Evolutionary conservation across 2,113 vertebrate genomes (phyloP).

Genomic region (Ictalurus punctatus): DNA sequence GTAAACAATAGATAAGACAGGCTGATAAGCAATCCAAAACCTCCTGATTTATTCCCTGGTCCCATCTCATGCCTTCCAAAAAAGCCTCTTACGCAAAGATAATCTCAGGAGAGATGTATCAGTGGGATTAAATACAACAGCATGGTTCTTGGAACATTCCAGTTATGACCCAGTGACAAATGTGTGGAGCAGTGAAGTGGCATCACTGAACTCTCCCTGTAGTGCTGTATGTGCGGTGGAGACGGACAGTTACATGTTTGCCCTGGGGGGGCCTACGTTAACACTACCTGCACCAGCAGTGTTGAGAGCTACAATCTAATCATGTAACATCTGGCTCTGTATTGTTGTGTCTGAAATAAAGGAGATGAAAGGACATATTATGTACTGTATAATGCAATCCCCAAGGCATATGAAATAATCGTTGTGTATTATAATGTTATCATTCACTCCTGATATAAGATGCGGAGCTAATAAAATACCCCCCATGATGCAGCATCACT

Average conservation of each 20-base stretch:
- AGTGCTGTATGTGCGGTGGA: conserved; percentile 63
- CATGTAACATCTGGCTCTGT: conserved; percentile 20
- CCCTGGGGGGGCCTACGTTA: conserved; percentile 64
- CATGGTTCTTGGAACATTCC: not conserved
- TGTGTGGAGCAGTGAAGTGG: conserved; percentile 69
- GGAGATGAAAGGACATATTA: not conserved
- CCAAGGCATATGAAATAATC: not conserved
- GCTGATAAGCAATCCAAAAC: not conserved
- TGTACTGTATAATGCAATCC: not conserved
- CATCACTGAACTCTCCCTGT: conserved; percentile 65
- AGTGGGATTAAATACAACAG: not conserved
- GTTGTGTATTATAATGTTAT: not conserved
- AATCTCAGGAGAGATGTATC: not conserved
- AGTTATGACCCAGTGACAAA: conserved; percentile 65
- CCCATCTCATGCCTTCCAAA: not conserved
- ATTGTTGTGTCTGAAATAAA: not conserved
- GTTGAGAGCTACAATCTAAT: conserved; percentile 63
- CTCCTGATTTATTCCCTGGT: not conserved
- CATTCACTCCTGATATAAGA: too few species aligned
- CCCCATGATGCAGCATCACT: too few species aligned
- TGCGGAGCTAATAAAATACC: too few species aligned
- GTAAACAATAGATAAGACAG: not conserved
- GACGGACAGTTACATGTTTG: conserved; percentile 66
- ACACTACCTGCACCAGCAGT: conserved; percentile 60
- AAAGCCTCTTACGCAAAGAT: not conserved